A percentile compares a stretch with the other conserved stretches of the same genome.
Conservation (phyloP, 2,797 vertebrate species). For the Jordanella pulchra region DNA sequence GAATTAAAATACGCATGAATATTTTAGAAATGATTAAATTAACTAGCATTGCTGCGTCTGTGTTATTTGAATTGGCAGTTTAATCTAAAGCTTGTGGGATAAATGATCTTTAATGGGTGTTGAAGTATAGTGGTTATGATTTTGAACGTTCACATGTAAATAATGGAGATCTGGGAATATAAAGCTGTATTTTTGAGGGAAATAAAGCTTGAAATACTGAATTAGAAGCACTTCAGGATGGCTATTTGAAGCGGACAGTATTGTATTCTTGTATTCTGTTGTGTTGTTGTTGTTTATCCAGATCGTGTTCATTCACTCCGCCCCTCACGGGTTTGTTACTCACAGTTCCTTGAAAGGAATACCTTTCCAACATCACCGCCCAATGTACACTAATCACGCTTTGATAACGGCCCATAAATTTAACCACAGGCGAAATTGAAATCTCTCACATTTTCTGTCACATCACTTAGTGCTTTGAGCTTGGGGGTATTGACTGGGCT, state of each 20-base stretch:
- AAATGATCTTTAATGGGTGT: neutral
- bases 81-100: neutral
- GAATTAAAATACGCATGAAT: neutral
- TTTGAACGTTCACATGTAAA: neutral
- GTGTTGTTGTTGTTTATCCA: neutral
- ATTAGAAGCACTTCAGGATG: neutral
- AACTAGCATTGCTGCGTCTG: neutral
- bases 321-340: neutral
- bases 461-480: neutral
- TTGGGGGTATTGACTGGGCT: neutral
- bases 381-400: neutral
- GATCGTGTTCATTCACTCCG: neutral
- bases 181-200: neutral
- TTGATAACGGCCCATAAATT: neutral
- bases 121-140: neutral
- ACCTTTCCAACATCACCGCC: neutral
- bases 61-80: neutral
- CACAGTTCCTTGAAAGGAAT: neutral
- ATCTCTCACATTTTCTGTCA: neutral
- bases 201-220: too few relatives aligned
- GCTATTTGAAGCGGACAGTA: neutral
- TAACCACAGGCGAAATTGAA: neutral
- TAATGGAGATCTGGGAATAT: neutral
- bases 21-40: neutral
- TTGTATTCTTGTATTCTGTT: neutral